Percentiles rank a stretch among this genome's conserved stretches.
phyloP scores from a whole-genome alignment of 37 sponge, comb jelly and placozoan species.

The Axinella damicornis region DNA sequence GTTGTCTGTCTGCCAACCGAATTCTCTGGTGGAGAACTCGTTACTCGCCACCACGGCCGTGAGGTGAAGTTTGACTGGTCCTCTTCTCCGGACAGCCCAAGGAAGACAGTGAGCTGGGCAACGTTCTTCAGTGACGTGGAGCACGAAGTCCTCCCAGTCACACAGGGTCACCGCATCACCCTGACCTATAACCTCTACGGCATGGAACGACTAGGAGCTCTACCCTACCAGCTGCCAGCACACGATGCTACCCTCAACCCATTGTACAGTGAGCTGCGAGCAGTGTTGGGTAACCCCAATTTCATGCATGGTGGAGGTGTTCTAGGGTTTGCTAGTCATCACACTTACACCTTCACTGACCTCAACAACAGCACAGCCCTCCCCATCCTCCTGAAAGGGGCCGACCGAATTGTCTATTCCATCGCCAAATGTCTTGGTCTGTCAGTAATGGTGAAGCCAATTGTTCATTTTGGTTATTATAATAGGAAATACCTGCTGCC shows the following conservation, averaged over 20 bases:
- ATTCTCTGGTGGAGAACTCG: conserved; percentile 37
- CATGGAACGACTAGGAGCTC: not conserved
- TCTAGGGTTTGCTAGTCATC: conserved; percentile 14
- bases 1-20: conserved; percentile 43
- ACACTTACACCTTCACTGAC: not conserved
- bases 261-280: not conserved
- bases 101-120: conserved; percentile 7
- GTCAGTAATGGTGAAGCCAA: conserved; percentile 10
- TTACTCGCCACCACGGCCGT: conserved; percentile 19
- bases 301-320: conserved; percentile 29
- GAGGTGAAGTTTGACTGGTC: conserved; percentile 47
- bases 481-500: too few species aligned
- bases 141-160: conserved; percentile 47
- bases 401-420: conserved; percentile 7
- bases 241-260: not conserved
- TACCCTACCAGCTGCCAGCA: too few species aligned
- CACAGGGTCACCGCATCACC: conserved; percentile 27
- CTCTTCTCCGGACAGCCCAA: not conserved
- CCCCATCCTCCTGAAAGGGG: conserved; percentile 9
- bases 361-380: not conserved
- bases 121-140: conserved; percentile 38
- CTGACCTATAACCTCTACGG: conserved; percentile 51
- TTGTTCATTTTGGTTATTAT: not conserved
- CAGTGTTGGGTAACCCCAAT: conserved; percentile 17
- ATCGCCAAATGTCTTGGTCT: conserved; percentile 27